These are phyloP conservation scores for Aethina tumida DNA, from an alignment of 1,140 invertebrate species.

Conservation along the genomic window DNA sequence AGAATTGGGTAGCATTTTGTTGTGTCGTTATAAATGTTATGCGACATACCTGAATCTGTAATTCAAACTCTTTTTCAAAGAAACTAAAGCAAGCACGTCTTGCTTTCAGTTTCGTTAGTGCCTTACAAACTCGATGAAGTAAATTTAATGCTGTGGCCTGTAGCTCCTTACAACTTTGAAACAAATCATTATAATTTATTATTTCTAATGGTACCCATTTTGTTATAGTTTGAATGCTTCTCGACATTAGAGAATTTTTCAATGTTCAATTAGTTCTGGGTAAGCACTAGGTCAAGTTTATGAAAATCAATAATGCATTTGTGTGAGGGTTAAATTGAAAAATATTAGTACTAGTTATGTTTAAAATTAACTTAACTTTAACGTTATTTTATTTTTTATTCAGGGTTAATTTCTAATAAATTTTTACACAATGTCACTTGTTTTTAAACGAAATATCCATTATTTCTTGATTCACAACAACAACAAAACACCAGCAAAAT, in stretches of 20 bases:
- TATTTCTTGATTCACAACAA: too few relatives aligned
- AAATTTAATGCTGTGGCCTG: slow-evolving; percentile 18
- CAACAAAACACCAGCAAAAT: too few relatives aligned
- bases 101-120: slow-evolving; percentile 19
- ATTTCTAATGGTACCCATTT: slow-evolving; percentile 31
- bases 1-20: slow-evolving; percentile 1
- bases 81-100: slow-evolving; percentile 10
- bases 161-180: slow-evolving; percentile 23
- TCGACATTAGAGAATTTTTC: slow-evolving; percentile 20
- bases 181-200: slow-evolving; percentile 19
- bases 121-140: slow-evolving; percentile 13
- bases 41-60: slow-evolving; percentile 3
- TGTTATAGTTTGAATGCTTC: slow-evolving; percentile 25
- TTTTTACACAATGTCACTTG: too few relatives aligned
- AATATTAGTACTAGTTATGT: too few relatives aligned
- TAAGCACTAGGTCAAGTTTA: too few relatives aligned
- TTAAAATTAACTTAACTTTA: too few relatives aligned
- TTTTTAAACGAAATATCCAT: too few relatives aligned
- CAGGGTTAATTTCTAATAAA: too few relatives aligned
- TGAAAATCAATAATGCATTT: too few relatives aligned
- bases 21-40: neutral
- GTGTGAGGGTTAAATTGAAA: too few relatives aligned
- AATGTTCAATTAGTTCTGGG: too few relatives aligned
- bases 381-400: too few relatives aligned
- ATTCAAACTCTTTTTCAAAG: slow-evolving; percentile 11